Evolutionary conservation across 1,140 invertebrate genomes (phyloP).

Genomic region (Drosophila insularis): DNA sequence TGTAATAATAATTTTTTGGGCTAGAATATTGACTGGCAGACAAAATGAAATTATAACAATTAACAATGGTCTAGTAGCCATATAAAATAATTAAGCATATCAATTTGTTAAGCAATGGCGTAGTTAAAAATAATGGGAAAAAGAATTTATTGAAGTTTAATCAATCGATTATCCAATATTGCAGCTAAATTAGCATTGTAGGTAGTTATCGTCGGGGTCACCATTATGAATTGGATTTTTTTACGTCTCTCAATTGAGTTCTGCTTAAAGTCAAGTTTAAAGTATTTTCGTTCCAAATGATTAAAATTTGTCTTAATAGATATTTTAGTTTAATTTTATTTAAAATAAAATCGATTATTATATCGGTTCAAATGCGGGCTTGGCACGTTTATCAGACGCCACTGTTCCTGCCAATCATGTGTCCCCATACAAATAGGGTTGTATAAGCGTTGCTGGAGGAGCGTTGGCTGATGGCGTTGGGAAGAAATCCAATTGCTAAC

Average conservation of each 20-base stretch:
- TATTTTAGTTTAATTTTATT: background rate
- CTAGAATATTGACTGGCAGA: slow-evolving; percentile 38
- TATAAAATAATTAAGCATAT: slow-evolving; percentile 48
- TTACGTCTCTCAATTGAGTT: background rate
- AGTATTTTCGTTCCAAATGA: background rate
- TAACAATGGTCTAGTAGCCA: background rate
- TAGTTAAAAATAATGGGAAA: background rate
- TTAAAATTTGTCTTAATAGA: background rate
- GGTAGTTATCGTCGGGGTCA: background rate
- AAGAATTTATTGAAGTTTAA: background rate
- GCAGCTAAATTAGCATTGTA: too few species aligned
- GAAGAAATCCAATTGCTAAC: slow-evolving; percentile 76
- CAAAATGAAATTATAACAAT: slow-evolving; percentile 7
- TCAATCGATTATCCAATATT: too few species aligned
- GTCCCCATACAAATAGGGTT: slow-evolving; percentile 24
- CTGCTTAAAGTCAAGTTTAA: background rate
- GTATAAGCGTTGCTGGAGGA: background rate
- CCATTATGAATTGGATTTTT: background rate
- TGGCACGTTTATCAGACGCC: slow-evolving; percentile 9
- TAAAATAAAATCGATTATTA: background rate
- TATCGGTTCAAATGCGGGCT: background rate
- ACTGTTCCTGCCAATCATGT: slow-evolving; percentile 49
- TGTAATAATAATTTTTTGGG: too few species aligned
- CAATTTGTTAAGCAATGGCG: background rate
- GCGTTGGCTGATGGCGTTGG: background rate